Conservation (phyloP, 2,888 invertebrate genomes). For the Heteropelma amictum region DNA sequence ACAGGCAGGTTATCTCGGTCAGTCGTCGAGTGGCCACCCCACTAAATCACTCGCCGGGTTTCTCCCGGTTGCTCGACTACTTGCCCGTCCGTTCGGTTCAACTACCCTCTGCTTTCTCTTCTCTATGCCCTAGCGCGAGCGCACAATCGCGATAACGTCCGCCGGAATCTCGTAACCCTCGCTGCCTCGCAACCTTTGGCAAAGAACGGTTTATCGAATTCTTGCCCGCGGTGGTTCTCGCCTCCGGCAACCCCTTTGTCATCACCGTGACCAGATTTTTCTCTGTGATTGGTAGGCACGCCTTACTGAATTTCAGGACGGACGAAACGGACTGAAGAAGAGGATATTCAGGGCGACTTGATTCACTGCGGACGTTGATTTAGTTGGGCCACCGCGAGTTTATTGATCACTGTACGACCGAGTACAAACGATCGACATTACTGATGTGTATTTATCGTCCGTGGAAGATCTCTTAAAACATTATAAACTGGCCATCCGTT, state of each 20-base stretch:
- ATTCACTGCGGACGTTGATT: slow-evolving; percentile 1
- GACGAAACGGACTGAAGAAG: slow-evolving; percentile 5
- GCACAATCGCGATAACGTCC: slow-evolving; percentile 69
- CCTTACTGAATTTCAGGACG: not conserved
- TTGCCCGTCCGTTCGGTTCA: slow-evolving; percentile 55
- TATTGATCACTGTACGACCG: not conserved
- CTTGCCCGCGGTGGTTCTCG: slow-evolving; percentile 41
- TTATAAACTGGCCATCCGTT: too few relatives aligned
- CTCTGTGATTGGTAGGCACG: not conserved
- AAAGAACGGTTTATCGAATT: slow-evolving; percentile 49
- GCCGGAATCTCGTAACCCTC: slow-evolving; percentile 62
- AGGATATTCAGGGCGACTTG: too few relatives aligned
- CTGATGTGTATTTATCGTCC: too few relatives aligned
- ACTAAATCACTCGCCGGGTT: slow-evolving; percentile 73
- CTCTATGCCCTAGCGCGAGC: slow-evolving; percentile 56
- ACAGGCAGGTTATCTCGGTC: slow-evolving; percentile 77
- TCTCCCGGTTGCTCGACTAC: slow-evolving; percentile 67
- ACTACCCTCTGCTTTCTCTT: slow-evolving; percentile 51
- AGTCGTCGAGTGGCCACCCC: slow-evolving; percentile 76
- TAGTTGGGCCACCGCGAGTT: not conserved
- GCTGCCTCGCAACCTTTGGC: slow-evolving; percentile 42
- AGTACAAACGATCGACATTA: too few relatives aligned
- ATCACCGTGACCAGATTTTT: slow-evolving; percentile 22
- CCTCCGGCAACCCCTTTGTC: slow-evolving; percentile 36
- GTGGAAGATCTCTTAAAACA: too few relatives aligned